These are phyloP conservation scores for Cuculus canorus DNA, from an alignment of 2,797 vertebrate genomes.

Conservation along the genomic window DNA sequence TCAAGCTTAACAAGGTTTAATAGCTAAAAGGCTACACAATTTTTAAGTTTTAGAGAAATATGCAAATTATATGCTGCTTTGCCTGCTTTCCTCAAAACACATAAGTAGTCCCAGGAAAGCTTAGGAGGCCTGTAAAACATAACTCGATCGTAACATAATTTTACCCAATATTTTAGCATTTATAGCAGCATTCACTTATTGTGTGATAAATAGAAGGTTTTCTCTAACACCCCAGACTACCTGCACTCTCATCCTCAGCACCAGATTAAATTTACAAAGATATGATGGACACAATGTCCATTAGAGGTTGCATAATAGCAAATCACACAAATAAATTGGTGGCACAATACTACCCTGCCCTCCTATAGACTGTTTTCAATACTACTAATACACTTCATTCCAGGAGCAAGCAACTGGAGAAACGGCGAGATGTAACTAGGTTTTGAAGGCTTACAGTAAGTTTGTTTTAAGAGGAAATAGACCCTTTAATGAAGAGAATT, in stretches of 20 bases:
- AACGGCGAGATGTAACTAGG: neutral
- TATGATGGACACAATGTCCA: neutral
- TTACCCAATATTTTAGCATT: neutral
- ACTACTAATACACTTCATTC: neutral
- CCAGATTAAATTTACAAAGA: neutral
- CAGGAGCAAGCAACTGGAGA: neutral
- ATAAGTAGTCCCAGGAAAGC: neutral
- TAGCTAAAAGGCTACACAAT: neutral
- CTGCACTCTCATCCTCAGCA: neutral
- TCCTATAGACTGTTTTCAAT: neutral
- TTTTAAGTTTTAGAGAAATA: neutral
- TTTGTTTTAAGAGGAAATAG: neutral
- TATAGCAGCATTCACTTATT: neutral
- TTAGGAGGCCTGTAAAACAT: neutral
- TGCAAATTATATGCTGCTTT: neutral
- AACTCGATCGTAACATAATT: neutral
- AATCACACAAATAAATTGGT: neutral
- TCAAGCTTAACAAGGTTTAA: neutral
- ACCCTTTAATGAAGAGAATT: neutral
- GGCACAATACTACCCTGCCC: neutral
- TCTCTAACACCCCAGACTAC: neutral
- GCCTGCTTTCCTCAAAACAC: neutral
- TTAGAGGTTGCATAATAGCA: neutral
- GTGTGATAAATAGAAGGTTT: neutral
- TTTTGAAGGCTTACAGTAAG: neutral